These are phyloP conservation scores for Odobenus rosmarus DNA, from an alignment of 2,113 vertebrate species.

Conservation along the genomic window DNA sequence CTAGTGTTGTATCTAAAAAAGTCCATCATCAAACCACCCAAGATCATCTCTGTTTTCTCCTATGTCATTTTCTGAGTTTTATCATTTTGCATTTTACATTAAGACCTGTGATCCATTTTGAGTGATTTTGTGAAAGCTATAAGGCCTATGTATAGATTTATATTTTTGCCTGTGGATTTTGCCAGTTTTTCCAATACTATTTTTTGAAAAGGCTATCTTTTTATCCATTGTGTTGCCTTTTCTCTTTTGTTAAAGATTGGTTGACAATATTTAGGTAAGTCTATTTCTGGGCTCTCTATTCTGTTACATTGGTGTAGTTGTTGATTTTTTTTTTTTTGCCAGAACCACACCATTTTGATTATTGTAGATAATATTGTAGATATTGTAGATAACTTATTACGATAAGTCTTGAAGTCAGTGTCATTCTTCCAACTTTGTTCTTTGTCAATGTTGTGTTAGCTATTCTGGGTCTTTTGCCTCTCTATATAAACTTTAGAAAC, in stretches of 20 bases:
- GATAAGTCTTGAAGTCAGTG: background rate
- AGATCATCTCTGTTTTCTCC: background rate
- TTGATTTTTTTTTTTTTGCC: background rate
- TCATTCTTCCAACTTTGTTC: background rate
- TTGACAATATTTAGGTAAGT: background rate
- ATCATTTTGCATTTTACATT: background rate
- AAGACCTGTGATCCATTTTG: background rate
- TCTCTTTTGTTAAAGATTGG: background rate
- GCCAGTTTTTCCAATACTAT: background rate
- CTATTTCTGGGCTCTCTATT: background rate
- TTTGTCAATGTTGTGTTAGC: background rate
- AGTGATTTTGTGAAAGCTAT: background rate
- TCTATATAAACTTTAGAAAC: background rate
- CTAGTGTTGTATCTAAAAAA: background rate
- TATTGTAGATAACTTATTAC: background rate
- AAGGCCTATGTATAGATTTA: background rate
- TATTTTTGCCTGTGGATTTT: background rate
- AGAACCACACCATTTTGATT: background rate
- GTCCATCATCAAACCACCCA: background rate
- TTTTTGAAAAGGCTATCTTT: background rate
- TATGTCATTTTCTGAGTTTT: background rate
- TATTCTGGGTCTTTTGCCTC: background rate
- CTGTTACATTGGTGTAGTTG: background rate
- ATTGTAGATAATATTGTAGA: background rate
- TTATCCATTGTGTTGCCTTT: background rate